Percentiles rank a stretch among this genome's conserved stretches.
Conservation (phyloP, 2,888 invertebrate genomes). For the Spatulosminthurus flaviceps region DNA sequence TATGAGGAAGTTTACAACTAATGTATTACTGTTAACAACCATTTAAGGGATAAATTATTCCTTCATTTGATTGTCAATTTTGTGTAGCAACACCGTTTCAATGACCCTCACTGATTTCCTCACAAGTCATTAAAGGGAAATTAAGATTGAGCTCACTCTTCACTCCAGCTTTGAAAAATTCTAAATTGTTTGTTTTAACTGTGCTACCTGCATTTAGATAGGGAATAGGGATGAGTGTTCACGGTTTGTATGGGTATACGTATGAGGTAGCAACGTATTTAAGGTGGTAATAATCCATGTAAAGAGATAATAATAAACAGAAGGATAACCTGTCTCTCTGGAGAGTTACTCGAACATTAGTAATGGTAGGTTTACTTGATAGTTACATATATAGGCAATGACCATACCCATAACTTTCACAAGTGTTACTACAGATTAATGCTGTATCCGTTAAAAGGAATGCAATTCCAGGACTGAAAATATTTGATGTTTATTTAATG, state of each 20-base stretch:
- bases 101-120: conserved; percentile 27
- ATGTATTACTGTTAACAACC: not conserved
- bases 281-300: too few species aligned
- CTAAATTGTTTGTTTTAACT: conserved; percentile 4
- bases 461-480: not conserved
- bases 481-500: not conserved
- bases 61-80: not conserved
- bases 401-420: too few species aligned
- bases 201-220: not conserved
- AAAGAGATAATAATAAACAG: too few species aligned
- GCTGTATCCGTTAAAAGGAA: too few species aligned
- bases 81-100: conserved; percentile 32
- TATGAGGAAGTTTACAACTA: conserved; percentile 7
- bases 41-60: not conserved
- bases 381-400: too few species aligned
- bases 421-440: too few species aligned
- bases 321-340: too few species aligned
- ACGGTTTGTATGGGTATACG: too few species aligned
- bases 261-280: too few species aligned
- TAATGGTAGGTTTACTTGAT: too few species aligned
- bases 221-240: too few species aligned
- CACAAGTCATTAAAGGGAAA: conserved; percentile 22
- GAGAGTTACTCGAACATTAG: too few species aligned
- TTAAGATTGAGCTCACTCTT: conserved; percentile 13
- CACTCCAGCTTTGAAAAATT: not conserved